Conservation (phyloP, 1,140 invertebrate genomes). For the Nephotettix cincticeps region DNA sequence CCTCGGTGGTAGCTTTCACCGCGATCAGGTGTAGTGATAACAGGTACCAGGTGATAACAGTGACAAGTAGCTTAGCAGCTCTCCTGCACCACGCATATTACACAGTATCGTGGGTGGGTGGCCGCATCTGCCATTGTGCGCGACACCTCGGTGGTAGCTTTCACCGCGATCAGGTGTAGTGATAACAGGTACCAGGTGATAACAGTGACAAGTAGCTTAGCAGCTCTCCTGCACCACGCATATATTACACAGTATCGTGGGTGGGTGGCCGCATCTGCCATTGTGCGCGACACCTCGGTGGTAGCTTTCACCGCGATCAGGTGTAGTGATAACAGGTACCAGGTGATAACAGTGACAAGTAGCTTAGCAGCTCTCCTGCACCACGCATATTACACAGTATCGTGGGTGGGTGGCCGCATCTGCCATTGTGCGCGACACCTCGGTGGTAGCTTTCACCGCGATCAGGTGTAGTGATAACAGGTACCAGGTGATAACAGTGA, state of each 20-base stretch:
- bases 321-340: not conserved
- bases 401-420: not conserved
- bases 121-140: not conserved
- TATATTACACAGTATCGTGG: not conserved
- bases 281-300: not conserved
- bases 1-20: not conserved
- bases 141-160: not conserved
- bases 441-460: not conserved
- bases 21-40: not conserved
- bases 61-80: not conserved
- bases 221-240: not conserved
- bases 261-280: not conserved
- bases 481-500: not conserved
- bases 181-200: not conserved
- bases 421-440: not conserved
- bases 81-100: not conserved
- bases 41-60: not conserved
- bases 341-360: not conserved
- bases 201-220: not conserved
- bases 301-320: not conserved
- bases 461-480: not conserved
- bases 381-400: not conserved
- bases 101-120: not conserved
- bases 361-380: not conserved
- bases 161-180: not conserved